These are phyloP conservation scores for Bemisia tabaci DNA, from an alignment of 1,140 invertebrate genomes.

Conservation along the genomic window DNA sequence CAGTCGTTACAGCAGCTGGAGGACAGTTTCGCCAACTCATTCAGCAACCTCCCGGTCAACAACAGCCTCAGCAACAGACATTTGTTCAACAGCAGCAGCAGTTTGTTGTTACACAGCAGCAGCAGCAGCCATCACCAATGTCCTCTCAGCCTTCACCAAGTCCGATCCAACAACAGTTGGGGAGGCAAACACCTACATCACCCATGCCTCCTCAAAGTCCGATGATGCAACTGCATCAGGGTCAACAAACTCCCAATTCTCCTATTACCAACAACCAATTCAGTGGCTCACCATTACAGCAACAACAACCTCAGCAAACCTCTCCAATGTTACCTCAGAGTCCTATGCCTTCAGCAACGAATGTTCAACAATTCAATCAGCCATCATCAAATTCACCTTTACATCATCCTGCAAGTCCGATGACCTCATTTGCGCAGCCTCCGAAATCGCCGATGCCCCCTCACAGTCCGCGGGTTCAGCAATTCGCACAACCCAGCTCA, in stretches of 20 bases:
- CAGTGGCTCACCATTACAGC: slow-evolving; percentile 33
- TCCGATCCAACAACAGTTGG: background rate
- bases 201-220: slow-evolving; percentile 31
- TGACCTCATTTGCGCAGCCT: slow-evolving; percentile 17
- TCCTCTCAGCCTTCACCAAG: slow-evolving; percentile 4
- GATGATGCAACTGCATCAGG: background rate
- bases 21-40: background rate
- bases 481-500: slow-evolving; percentile 43
- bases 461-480: slow-evolving; percentile 24
- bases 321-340: slow-evolving; percentile 42
- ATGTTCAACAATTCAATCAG: slow-evolving; percentile 11
- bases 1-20: background rate
- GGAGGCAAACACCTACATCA: slow-evolving; percentile 28
- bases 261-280: slow-evolving; percentile 26
- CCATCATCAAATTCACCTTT: slow-evolving; percentile 13
- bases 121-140: slow-evolving; percentile 14
- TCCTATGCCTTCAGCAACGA: slow-evolving; percentile 30
- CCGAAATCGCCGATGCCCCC: slow-evolving; percentile 32
- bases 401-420: slow-evolving; percentile 18
- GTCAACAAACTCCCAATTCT: too few species aligned
- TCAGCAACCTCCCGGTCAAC: slow-evolving; percentile 15
- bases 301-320: slow-evolving; percentile 31
- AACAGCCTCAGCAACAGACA: slow-evolving; percentile 17
- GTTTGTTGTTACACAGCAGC: slow-evolving; percentile 15
- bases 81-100: slow-evolving; percentile 12